Percentiles rank a stretch among this genome's conserved stretches.
Evolutionary conservation across 1,140 invertebrate genomes (phyloP).

Genomic region (Triops longicaudatus): DNA sequence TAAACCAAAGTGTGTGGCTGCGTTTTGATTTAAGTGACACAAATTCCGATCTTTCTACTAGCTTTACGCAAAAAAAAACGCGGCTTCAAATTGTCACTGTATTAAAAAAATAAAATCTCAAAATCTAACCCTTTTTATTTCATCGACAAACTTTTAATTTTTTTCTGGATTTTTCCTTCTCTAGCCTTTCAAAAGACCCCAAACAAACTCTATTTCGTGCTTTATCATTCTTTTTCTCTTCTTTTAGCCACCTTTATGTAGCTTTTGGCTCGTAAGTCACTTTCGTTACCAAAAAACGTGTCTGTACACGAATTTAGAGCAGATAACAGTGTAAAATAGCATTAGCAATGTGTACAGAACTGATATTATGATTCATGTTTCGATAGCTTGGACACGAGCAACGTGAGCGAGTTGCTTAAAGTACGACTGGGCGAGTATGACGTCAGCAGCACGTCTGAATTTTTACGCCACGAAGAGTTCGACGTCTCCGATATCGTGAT

Average conservation of each 20-base stretch:
- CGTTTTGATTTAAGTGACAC: no score
- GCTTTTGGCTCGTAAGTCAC: neutral
- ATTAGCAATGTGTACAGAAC: neutral
- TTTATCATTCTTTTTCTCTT: conserved; percentile 16
- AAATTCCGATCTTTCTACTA: no score
- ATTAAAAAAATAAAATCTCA: no score
- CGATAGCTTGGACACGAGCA: conserved; percentile 25
- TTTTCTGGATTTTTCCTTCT: conserved; percentile 22
- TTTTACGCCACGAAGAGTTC: conserved; percentile 34
- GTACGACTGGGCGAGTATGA: conserved; percentile 46
- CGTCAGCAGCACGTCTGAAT: conserved; percentile 37
- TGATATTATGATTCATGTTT: neutral
- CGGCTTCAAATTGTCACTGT: no score
- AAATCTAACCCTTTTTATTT: no score
- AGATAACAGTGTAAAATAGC: neutral
- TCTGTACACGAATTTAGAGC: neutral
- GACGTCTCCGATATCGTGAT: conserved; percentile 34
- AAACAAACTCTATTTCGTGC: no score
- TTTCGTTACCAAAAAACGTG: neutral
- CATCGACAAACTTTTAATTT: no score
- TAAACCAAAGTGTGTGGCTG: no score
- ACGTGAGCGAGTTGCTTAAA: conserved; percentile 36
- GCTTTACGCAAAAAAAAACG: no score
- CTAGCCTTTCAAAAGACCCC: no score
- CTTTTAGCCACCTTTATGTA: conserved; percentile 25